Percentiles rank a stretch among this genome's conserved stretches.
Evolutionary conservation across 2,888 invertebrate species (phyloP).

Genomic region (Bruchidius siliquastri): DNA sequence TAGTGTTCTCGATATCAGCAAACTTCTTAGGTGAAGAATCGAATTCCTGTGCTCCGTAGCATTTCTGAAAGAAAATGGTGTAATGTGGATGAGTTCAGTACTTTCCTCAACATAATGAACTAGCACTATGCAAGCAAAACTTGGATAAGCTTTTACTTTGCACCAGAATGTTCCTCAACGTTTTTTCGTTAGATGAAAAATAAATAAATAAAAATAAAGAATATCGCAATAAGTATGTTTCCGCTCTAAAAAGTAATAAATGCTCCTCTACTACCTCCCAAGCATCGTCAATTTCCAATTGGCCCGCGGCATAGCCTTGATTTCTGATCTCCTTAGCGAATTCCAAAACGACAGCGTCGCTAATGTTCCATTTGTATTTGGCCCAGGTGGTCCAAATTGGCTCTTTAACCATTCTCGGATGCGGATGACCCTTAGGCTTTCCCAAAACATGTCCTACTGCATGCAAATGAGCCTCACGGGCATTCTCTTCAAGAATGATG

Average conservation of each 20-base stretch:
- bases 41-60: conserved; percentile 53
- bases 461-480: conserved; percentile 61
- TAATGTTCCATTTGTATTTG: conserved; percentile 63
- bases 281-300: conserved; percentile 82
- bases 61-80: conserved; percentile 15
- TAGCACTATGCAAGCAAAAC: too few relatives aligned
- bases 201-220: too few relatives aligned
- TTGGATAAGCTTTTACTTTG: too few relatives aligned
- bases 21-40: conserved; percentile 52
- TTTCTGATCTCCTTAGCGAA: conserved; percentile 66
- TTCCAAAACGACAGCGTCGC: conserved; percentile 55
- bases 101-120: background rate
- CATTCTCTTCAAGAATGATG: conserved; percentile 57
- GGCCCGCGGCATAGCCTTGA: conserved; percentile 65
- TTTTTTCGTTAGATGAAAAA: too few relatives aligned
- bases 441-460: conserved; percentile 59
- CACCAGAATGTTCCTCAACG: too few relatives aligned
- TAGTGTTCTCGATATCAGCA: conserved; percentile 59
- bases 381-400: conserved; percentile 92
- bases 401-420: conserved; percentile 65
- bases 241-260: too few relatives aligned
- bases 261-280: too few relatives aligned
- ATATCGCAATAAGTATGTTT: too few relatives aligned
- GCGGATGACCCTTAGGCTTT: conserved; percentile 60
- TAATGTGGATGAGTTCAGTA: too few relatives aligned